These are phyloP conservation scores for Xiphorhynchus erythropygius DNA, from an alignment of 2,797 vertebrate genomes.

Conservation along the genomic window DNA sequence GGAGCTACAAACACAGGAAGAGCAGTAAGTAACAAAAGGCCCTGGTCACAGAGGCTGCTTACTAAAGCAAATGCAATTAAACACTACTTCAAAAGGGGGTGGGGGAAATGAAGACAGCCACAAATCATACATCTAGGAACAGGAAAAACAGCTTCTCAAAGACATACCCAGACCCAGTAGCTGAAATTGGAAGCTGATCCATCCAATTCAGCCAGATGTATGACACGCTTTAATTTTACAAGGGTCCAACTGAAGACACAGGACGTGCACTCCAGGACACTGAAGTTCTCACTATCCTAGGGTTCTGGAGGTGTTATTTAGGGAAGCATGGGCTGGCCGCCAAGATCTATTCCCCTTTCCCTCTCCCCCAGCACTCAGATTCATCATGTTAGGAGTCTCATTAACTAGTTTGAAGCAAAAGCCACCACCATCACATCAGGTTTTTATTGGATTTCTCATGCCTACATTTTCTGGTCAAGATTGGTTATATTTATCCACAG, in stretches of 20 bases:
- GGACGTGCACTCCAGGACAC: neutral
- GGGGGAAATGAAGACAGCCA: neutral
- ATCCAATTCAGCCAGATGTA: neutral
- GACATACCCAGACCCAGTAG: neutral
- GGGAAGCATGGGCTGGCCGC: fast-evolving
- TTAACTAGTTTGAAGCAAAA: constrained; percentile 23
- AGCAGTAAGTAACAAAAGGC: constrained; percentile 8
- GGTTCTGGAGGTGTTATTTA: neutral
- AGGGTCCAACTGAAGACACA: neutral
- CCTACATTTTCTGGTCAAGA: constrained; percentile 56
- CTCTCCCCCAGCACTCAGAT: neutral
- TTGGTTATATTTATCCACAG: constrained; percentile 62
- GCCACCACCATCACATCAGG: neutral
- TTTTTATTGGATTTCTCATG: constrained; percentile 47
- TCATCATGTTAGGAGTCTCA: neutral
- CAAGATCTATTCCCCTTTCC: neutral
- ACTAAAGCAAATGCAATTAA: constrained; percentile 24
- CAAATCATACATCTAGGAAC: neutral
- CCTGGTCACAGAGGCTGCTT: constrained; percentile 1
- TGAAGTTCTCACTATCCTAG: fast-evolving
- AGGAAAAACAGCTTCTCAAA: constrained; percentile 25
- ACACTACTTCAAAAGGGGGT: neutral
- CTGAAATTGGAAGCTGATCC: neutral
- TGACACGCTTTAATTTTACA: neutral
- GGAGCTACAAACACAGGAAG: neutral